Conservation (phyloP, 1,140 invertebrate species). For the Pogonognathellus flavescens region DNA sequence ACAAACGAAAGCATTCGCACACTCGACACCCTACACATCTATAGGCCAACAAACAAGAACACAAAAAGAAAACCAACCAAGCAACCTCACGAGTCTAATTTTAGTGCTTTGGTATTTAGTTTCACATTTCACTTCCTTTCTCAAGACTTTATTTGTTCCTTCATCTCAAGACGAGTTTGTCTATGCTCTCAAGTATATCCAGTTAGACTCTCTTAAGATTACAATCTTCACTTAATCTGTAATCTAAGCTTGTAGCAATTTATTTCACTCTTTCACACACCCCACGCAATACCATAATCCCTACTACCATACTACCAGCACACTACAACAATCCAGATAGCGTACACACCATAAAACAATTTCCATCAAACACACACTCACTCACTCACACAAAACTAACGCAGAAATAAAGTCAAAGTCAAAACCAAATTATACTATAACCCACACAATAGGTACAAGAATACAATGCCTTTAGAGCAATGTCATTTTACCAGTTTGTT, state of each 20-base stretch:
- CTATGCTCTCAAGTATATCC: background rate
- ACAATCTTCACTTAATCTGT: background rate
- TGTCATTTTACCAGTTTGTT: no score
- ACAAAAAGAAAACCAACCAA: background rate
- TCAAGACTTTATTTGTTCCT: constrained; percentile 15
- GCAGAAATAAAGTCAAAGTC: no score
- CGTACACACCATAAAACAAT: no score
- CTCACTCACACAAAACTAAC: no score
- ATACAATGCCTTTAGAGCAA: no score
- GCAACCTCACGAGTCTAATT: constrained; percentile 30
- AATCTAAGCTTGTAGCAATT: constrained; percentile 22
- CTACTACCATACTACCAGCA: no score
- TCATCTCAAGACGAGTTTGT: background rate
- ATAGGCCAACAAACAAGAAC: background rate
- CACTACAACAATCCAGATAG: no score
- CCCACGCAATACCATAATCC: no score
- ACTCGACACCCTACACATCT: background rate
- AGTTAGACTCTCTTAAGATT: constrained; percentile 14
- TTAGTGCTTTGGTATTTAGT: constrained; percentile 26
- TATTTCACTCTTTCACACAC: background rate
- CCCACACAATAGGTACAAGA: no score
- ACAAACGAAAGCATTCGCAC: background rate
- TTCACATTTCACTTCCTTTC: background rate
- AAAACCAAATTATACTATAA: no score
- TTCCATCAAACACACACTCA: no score